These are phyloP conservation scores for Thecocarcelia acutangulata DNA, from an alignment of 2,888 invertebrate genomes.

Conservation along the genomic window DNA sequence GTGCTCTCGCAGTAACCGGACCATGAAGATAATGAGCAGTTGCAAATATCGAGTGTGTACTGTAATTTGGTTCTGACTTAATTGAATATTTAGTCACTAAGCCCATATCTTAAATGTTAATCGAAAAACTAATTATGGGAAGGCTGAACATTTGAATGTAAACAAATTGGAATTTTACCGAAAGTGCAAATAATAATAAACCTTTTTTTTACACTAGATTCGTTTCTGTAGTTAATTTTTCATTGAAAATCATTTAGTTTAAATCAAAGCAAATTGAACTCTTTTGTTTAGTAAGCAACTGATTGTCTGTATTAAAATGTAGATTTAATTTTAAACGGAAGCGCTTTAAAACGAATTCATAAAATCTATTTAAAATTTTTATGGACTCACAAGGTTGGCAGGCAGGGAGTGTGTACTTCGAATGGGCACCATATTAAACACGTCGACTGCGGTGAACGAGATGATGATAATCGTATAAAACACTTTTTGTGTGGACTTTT, in stretches of 20 bases:
- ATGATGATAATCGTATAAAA: background rate
- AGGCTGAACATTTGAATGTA: background rate
- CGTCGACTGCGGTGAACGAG: background rate
- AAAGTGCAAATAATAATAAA: background rate
- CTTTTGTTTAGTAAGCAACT: background rate
- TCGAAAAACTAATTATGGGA: background rate
- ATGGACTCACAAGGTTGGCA: conserved; percentile 45
- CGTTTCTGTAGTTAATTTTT: too few relatives aligned
- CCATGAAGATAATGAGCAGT: too few relatives aligned
- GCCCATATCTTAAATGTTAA: too few relatives aligned
- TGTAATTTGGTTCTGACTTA: too few relatives aligned
- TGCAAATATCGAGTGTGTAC: too few relatives aligned
- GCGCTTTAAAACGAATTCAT: conserved; percentile 26
- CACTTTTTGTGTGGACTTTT: conserved; percentile 3
- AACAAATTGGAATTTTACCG: background rate
- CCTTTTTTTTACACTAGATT: too few relatives aligned
- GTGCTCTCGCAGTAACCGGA: too few relatives aligned
- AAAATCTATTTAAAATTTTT: conserved; percentile 2
- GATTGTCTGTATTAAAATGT: background rate
- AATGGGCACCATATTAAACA: background rate
- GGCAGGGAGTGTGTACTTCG: conserved; percentile 18
- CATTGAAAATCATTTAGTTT: too few relatives aligned
- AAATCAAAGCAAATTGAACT: background rate
- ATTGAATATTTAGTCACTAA: too few relatives aligned
- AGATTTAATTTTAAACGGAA: conserved; percentile 47